Conservation (phyloP, 1,140 invertebrate species). For the Centruroides vittatus region DNA sequence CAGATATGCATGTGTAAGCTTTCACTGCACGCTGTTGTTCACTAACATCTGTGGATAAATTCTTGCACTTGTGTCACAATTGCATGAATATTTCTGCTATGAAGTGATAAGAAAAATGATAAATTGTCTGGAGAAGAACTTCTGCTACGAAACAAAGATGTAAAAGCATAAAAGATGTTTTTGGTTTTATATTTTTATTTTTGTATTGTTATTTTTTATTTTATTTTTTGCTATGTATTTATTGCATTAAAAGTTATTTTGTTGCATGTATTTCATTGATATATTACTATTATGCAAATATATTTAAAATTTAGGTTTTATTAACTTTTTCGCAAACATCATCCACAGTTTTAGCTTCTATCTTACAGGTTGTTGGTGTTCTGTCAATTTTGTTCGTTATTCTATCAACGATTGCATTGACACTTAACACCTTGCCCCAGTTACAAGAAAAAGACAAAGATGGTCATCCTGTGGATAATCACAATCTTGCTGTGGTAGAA, state of each 20-base stretch:
- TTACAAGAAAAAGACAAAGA: conserved; percentile 69
- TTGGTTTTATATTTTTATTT: too few species aligned
- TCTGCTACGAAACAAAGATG: too few species aligned
- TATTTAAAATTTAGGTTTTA: neutral
- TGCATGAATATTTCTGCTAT: too few species aligned
- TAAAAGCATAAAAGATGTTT: too few species aligned
- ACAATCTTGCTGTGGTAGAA: conserved; percentile 89
- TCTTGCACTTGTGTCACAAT: too few species aligned
- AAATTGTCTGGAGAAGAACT: too few species aligned
- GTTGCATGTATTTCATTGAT: neutral
- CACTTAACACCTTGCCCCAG: conserved; percentile 92
- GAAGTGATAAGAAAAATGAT: too few species aligned
- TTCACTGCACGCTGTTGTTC: too few species aligned
- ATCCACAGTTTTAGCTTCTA: conserved; percentile 1
- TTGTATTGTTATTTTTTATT: too few species aligned
- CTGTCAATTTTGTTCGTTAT: conserved; percentile 99
- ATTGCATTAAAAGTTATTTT: neutral
- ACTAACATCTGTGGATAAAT: too few species aligned
- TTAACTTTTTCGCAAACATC: neutral
- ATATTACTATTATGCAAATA: neutral
- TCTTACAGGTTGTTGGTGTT: conserved; percentile 87
- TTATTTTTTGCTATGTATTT: neutral
- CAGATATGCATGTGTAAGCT: too few species aligned
- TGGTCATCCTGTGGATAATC: conserved; percentile 54
- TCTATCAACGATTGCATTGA: conserved; percentile 94